Conservation (phyloP, 1,140 invertebrate species). For the Mercenaria mercenaria region DNA sequence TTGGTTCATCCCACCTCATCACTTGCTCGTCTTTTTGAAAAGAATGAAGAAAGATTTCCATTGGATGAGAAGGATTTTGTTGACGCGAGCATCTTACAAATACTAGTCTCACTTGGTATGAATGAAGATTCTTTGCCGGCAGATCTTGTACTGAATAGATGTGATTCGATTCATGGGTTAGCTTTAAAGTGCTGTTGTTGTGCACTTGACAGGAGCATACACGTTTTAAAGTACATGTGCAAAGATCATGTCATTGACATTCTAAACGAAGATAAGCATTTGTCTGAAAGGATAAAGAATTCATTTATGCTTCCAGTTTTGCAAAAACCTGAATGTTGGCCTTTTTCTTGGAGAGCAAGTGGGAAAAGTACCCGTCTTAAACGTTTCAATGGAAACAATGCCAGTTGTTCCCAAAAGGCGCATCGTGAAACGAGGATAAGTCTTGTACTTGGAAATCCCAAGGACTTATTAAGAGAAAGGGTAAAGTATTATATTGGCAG, state of each 20-base stretch:
- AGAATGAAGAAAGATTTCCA: constrained; percentile 35
- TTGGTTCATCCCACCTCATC: constrained; percentile 21
- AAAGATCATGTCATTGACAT: neutral
- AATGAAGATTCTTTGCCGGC: constrained; percentile 49
- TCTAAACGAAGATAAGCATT: neutral
- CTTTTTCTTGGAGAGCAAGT: constrained; percentile 55
- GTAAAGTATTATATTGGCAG: neutral
- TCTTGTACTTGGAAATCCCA: constrained; percentile 10
- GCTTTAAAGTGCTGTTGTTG: constrained; percentile 7
- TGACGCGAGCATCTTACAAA: neutral
- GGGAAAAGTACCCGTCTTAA: neutral
- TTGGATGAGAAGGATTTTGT: constrained; percentile 2
- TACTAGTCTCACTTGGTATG: constrained; percentile 66
- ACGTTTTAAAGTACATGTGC: constrained; percentile 53
- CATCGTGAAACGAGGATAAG: neutral
- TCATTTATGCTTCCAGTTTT: constrained; percentile 66
- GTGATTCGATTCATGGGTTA: constrained; percentile 50
- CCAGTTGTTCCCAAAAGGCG: too few relatives aligned
- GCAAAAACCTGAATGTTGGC: constrained; percentile 56
- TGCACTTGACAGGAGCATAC: constrained; percentile 7
- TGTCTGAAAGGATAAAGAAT: neutral
- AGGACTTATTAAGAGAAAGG: neutral
- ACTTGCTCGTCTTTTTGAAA: constrained; percentile 1
- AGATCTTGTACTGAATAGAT: constrained; percentile 63
- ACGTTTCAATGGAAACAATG: neutral